Base-by-base conservation (phyloP, 2,797 vertebrate species). In the Chaetodon trifasciatus region DNA sequence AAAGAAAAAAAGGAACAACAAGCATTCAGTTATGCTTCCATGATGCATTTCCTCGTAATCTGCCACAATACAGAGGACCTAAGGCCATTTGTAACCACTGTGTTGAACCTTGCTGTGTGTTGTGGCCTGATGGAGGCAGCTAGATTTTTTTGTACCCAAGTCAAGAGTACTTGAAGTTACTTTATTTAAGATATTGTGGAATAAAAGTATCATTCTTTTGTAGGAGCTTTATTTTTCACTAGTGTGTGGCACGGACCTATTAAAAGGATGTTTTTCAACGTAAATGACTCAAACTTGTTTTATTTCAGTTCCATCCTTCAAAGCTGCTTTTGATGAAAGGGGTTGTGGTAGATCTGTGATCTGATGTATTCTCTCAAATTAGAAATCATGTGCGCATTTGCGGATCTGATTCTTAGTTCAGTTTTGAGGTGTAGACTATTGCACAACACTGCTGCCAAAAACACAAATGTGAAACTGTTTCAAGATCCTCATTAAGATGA, bases 181-280 rank as follows among this genome's bases (percentile, higher is more conserved):
- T 99, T 99, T 98, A 99, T 99, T 99, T 99, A 98, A 96, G 96
- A 97, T 97, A 97, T 98, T 98, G 97, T 99, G 98, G 96, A 97
- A 96, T 97, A 95, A 96, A 98, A 97, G 96, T 99, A 99, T 97
- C 97, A 97, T 99, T 98, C 96, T 98, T 97, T 98, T 98, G 97
- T 98, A 98, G 97, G 95, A 98, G 96, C 97, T 97, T 99, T 99
- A 97, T 98, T 99, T 99, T 99, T 98, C 97, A 99, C 97, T 99
- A 98, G 97, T 98, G 95, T 97, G 97, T 99, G 98, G 98, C 97
- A 99, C 97, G 96, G 97, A 98, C 97, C 97, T 97, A 99, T 98
- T 99, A 99, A 99, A 99, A 97, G 95, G 97, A 97, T 97, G 97
- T 98, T 99, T 96, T 98, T 96, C 97, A 98, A 98, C 95, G 95